Percentiles rank a stretch among this genome's conserved stretches.
Conservation (phyloP, 2,888 invertebrate genomes). For the Brachyopa scutellaris region DNA sequence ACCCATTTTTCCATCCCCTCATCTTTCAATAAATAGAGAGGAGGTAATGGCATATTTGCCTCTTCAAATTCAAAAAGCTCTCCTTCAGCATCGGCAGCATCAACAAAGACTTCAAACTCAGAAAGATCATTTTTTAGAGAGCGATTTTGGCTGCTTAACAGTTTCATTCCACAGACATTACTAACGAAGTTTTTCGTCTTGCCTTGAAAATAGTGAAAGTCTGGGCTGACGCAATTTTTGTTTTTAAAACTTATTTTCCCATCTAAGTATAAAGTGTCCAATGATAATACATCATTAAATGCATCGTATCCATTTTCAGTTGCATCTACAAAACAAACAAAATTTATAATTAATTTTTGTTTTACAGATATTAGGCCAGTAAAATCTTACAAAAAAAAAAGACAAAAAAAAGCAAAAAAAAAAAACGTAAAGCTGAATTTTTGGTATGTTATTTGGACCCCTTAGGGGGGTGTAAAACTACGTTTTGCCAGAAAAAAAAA, state of each 20-base stretch:
- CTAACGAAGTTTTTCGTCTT: slow-evolving; percentile 10
- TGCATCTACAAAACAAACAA: slow-evolving; percentile 81
- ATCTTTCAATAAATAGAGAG: slow-evolving; percentile 88
- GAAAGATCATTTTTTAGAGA: slow-evolving; percentile 64
- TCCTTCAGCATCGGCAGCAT: slow-evolving; percentile 80
- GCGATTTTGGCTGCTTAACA: neutral
- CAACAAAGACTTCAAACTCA: slow-evolving; percentile 43
- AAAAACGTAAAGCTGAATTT: no score
- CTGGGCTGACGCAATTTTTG: neutral
- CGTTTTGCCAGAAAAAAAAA: no score
- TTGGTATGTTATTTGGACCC: no score
- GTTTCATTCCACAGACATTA: neutral
- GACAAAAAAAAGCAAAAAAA: no score
- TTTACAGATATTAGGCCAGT: no score
- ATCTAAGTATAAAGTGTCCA: slow-evolving; percentile 82
- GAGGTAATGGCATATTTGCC: slow-evolving; percentile 90
- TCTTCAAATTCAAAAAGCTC: slow-evolving; percentile 90
- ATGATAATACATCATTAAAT: slow-evolving; percentile 80
- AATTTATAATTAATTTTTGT: neutral
- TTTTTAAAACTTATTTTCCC: neutral
- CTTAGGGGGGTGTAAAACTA: no score
- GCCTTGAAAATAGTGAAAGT: slow-evolving; percentile 27
- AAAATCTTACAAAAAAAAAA: no score
- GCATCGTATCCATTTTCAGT: slow-evolving; percentile 80
- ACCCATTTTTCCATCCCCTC: slow-evolving; percentile 90